A percentile compares a stretch with the other conserved stretches of the same genome.
phyloP scores from a whole-genome alignment of 2,888 invertebrate species.

The Thymelicus lineola region DNA sequence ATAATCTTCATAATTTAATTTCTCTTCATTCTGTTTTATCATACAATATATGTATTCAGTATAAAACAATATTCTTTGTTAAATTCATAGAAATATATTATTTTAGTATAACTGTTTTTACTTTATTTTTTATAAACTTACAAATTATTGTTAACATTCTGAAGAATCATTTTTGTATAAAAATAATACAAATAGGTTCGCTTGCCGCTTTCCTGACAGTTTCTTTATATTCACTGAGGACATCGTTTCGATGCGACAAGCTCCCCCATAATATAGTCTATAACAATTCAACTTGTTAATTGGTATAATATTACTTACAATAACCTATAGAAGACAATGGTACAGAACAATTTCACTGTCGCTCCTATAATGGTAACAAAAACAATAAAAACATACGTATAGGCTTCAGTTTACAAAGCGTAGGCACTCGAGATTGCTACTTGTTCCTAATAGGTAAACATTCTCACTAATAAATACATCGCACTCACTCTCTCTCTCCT shows the following conservation, averaged over 20 bases:
- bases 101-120: conserved; percentile 82
- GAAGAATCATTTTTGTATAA: conserved; percentile 79
- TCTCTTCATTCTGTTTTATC: conserved; percentile 70
- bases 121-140: conserved; percentile 82
- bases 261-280: conserved; percentile 59
- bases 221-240: conserved; percentile 39
- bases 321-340: conserved; percentile 81
- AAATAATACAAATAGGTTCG: conserved; percentile 79
- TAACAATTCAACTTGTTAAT: conserved; percentile 84
- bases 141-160: conserved; percentile 84
- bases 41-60: conserved; percentile 84
- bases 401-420: conserved; percentile 85
- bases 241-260: conserved; percentile 51
- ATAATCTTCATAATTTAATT: conserved; percentile 85
- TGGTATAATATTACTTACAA: conserved; percentile 79
- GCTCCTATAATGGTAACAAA: conserved; percentile 83
- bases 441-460: conserved; percentile 76
- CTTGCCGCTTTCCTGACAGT: conserved; percentile 47
- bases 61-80: conserved; percentile 85
- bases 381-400: conserved; percentile 79
- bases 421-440: conserved; percentile 86
- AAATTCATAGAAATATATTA: conserved; percentile 85
- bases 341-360: conserved; percentile 78
- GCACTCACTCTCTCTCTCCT: conserved; percentile 70
- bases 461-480: conserved; percentile 84